These are phyloP conservation scores for Patiria pectinifera DNA, from an alignment of 53 echinoderm and acorn worm genomes.

Conservation along the genomic window DNA sequence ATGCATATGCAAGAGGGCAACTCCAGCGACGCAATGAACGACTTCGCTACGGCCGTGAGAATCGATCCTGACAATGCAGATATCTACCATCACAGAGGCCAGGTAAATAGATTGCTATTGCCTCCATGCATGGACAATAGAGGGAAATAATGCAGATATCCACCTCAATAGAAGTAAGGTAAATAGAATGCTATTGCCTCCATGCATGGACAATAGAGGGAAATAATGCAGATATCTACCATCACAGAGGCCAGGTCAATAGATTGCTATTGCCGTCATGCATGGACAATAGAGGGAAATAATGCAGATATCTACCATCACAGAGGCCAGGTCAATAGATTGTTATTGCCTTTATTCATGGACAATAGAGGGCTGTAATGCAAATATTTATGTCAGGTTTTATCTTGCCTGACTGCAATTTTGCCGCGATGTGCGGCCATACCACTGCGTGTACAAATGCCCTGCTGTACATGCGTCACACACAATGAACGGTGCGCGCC, in stretches of 20 bases:
- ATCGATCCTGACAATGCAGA: constrained; percentile 95
- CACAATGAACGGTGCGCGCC: no score
- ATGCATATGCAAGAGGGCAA: constrained; percentile 99
- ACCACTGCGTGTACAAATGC: no score
- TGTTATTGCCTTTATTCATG: not conserved
- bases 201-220: not conserved
- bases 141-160: no score
- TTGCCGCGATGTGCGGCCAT: no score
- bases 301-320: no score
- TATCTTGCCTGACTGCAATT: no score
- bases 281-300: not conserved
- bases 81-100: constrained; percentile 95
- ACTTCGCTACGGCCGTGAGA: constrained; percentile 79
- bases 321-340: constrained; percentile 64
- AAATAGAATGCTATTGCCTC: not conserved
- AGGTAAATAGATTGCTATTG: constrained; percentile 61
- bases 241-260: constrained; percentile 59
- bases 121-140: not conserved
- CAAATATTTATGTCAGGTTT: no score
- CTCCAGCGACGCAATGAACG: constrained; percentile 81
- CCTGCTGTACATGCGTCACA: no score
- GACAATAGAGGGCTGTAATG: not conserved
- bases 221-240: no score
- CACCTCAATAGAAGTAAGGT: constrained; percentile 53
- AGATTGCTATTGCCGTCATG: not conserved